Evolutionary conservation across 2,888 invertebrate genomes (phyloP), one percentile per base, ranked within the genome.

Genomic region (Diachrysia chrysitis): DNA sequence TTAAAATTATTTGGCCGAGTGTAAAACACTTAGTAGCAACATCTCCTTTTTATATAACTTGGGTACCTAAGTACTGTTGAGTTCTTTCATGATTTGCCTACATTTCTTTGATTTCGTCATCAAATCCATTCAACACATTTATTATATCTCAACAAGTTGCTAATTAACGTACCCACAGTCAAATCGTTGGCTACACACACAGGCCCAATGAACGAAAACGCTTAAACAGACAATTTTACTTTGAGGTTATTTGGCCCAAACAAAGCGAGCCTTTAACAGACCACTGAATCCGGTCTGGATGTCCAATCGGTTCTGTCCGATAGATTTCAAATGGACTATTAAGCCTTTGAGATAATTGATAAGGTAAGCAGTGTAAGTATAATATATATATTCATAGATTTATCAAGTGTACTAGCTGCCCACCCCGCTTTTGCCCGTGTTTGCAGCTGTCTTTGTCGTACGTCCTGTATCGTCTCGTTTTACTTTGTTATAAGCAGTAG

Each of bases 201-300:
- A 42, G n/a, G n/a, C n/a, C 42, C n/a, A 42, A n/a, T 42, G n/a
- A 42, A 42, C 1, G 16, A 42, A 42, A 42, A n/a, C n/a, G 42
- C 7, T n/a, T n/a, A 37, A 16, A n/a, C 42, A n/a, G 42, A n/a
- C 42, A 7, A 42, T 42, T 42, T 42, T 42, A 42, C 42, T 42
- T 42, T 42, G 42, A 42, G 42, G 42, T 42, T 42, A n/a, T 42
- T 42, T 42, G 42, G 42, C 37, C 3, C 3, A 10, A 37, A 14
- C 42, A n/a, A 42, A 42, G 42, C 42, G 42, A 42, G 42, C 42
- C 42, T 42, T 56, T 32, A 35, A 35, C 35, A 35, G 35, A 35
- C 35, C 42, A 58, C 2, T 58, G 23, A 25, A 25, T 46, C 17
- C 46, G 46, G 25, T 46, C 46, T 46, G n/a, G 12, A 42, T 42